These are phyloP conservation scores for Acrobasis consociella DNA, from an alignment of 2,888 invertebrate genomes.

Conservation along the genomic window DNA sequence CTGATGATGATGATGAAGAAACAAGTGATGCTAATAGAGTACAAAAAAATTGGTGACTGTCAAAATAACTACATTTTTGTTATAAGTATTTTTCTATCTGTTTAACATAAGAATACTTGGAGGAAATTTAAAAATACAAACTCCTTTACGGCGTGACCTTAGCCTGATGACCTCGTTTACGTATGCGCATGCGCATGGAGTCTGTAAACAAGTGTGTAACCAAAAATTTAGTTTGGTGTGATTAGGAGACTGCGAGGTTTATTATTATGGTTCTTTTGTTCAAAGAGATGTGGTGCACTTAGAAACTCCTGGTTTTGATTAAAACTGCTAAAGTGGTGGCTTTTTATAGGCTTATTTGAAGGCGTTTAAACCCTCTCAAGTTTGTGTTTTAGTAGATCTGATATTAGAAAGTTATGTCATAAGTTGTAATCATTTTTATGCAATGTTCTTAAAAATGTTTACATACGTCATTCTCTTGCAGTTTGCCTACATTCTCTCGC, in stretches of 20 bases:
- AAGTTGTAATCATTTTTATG: too few relatives aligned
- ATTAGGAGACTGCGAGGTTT: not conserved
- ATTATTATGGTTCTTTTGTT: not conserved
- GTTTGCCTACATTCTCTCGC: not conserved
- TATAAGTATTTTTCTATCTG: not conserved
- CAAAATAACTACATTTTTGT: too few relatives aligned
- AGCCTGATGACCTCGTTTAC: conserved; percentile 10
- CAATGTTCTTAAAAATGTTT: too few relatives aligned
- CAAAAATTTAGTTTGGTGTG: not conserved
- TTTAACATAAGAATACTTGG: not conserved
- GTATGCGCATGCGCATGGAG: conserved; percentile 1
- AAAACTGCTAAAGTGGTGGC: too few relatives aligned
- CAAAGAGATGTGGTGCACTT: not conserved
- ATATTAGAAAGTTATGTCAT: too few relatives aligned
- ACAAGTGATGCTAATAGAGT: too few relatives aligned
- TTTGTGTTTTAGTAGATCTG: too few relatives aligned
- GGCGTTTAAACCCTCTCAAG: too few relatives aligned
- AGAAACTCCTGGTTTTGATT: not conserved
- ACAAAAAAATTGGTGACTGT: too few relatives aligned
- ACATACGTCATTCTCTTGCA: too few relatives aligned
- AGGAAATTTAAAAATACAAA: conserved; percentile 3
- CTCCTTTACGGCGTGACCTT: conserved; percentile 13
- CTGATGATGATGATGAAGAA: too few relatives aligned
- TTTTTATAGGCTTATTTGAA: too few relatives aligned
- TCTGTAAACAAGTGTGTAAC: conserved; percentile 7